Percentiles rank a stretch among this genome's conserved stretches.
Conservation (phyloP, 2,888 invertebrate genomes). For the Hydroisotoma schaefferi region DNA sequence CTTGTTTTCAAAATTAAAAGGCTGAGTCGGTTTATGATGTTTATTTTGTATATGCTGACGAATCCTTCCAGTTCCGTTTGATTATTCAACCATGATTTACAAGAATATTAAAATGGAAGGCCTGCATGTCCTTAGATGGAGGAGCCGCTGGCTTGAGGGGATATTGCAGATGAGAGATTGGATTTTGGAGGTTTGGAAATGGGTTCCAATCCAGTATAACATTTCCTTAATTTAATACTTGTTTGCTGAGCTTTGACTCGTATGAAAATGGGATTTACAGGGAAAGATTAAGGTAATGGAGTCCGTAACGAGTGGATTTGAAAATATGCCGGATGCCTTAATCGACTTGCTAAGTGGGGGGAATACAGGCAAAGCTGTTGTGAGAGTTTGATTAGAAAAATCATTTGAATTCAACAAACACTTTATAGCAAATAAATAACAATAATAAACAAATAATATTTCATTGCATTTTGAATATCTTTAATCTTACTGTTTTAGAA, state of each 20-base stretch:
- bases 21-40: not conserved
- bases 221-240: not conserved
- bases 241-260: not conserved
- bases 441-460: too few relatives aligned
- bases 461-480: too few relatives aligned
- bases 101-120: slow-evolving; percentile 64
- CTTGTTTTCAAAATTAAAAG: not conserved
- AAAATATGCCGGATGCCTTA: slow-evolving; percentile 68
- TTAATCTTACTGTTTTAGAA: too few relatives aligned
- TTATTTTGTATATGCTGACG: too few relatives aligned
- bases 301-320: slow-evolving; percentile 67
- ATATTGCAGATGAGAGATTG: slow-evolving; percentile 54
- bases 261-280: slow-evolving; percentile 50
- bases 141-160: slow-evolving; percentile 62
- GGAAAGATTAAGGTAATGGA: slow-evolving; percentile 68
- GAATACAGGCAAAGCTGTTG: slow-evolving; percentile 69
- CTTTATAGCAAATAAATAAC: too few relatives aligned
- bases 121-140: slow-evolving; percentile 59
- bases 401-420: too few relatives aligned
- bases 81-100: slow-evolving; percentile 59
- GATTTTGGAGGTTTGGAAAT: slow-evolving; percentile 40
- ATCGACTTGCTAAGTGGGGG: slow-evolving; percentile 63
- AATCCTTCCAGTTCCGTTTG: slow-evolving; percentile 53
- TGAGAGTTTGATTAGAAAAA: slow-evolving; percentile 59
- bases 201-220: not conserved